A percentile compares a stretch with the other conserved stretches of the same genome.
These are phyloP conservation scores for Lepilemur septentrionalis DNA, from an alignment of 2,797 vertebrate species.

Conservation along the genomic window DNA sequence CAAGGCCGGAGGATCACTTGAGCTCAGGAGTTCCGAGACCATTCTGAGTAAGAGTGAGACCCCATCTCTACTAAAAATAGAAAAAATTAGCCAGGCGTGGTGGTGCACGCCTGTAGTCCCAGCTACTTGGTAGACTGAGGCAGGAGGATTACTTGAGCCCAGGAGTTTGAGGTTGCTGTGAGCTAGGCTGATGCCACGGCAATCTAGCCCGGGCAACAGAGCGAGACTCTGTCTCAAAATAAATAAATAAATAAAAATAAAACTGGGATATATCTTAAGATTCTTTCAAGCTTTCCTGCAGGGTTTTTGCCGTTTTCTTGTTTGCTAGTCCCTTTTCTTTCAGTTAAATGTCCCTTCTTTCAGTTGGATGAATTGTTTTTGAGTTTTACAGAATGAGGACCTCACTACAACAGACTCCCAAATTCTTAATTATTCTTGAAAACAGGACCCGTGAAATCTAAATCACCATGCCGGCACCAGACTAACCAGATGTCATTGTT, in stretches of 20 bases:
- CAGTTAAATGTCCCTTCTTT: not conserved
- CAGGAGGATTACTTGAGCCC: too few species aligned
- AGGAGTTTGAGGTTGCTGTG: too few species aligned
- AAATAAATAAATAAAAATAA: not conserved
- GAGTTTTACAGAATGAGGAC: not conserved
- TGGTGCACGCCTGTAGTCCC: not conserved
- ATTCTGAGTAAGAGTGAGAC: not conserved
- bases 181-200: not conserved
- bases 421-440: conserved; percentile 14
- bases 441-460: not conserved
- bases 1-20: not conserved
- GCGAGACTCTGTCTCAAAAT: too few species aligned
- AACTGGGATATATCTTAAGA: not conserved
- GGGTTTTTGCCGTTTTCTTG: not conserved
- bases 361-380: not conserved
- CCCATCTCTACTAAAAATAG: not conserved
- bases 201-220: too few species aligned
- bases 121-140: too few species aligned
- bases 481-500: not conserved
- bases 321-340: not conserved
- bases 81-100: not conserved
- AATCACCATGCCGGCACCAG: not conserved
- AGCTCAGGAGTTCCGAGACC: not conserved
- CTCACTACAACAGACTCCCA: not conserved
- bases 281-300: not conserved